Base-by-base conservation (phyloP, 2,113 vertebrate genomes). In the Monopterus albus region DNA sequence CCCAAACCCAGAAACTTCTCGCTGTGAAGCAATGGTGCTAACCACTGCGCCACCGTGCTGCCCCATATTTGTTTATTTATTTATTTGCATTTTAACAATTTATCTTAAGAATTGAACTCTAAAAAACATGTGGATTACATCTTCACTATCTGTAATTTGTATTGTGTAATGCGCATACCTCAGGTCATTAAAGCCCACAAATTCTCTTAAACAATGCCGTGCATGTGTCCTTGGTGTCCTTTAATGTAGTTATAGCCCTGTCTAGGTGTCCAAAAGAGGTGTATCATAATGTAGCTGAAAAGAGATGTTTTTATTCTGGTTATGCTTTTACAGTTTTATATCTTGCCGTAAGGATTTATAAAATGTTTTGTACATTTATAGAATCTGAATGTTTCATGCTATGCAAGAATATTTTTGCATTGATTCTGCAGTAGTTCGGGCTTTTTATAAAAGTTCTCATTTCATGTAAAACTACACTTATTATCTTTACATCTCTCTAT, bases 371-470 rank as follows among this genome's bases (percentile, higher is more conserved):
- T 38, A 31, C 13, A 26, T 42, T 31, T 62, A 7, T 35, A 23
- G 7, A 68, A 71, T 55, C 25, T 14, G 12, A 65, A 47, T 73
- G 39, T 70, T 33, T 43, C 21, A 55, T 75, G 68, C 59, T 70
- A 23, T 40, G 60, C 14, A 58, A 74, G 25, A 63, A 59, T 49
- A 58, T 23, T n/a, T 60, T 72, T 86, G 57, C 69, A 81, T 68
- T 65, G 70, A 64, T 70, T 35, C 18, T 61, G 18, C n/a, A 4
- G 10, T 14, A 23, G 13, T 57, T 57, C 31, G 38, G 50, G 18
- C 40, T 75, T 29, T 57, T 65, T 62, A 26, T 38, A 36, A 87
- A 86, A 75, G 81, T 81, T 74, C 72, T 73, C 5, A 17, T 61
- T 62, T 59, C 21, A 56, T 52, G 17, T 72, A 25, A 21, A 68